Evolutionary conservation across 2,113 vertebrate species (phyloP).

Genomic region (Poeciliopsis occidentalis): DNA sequence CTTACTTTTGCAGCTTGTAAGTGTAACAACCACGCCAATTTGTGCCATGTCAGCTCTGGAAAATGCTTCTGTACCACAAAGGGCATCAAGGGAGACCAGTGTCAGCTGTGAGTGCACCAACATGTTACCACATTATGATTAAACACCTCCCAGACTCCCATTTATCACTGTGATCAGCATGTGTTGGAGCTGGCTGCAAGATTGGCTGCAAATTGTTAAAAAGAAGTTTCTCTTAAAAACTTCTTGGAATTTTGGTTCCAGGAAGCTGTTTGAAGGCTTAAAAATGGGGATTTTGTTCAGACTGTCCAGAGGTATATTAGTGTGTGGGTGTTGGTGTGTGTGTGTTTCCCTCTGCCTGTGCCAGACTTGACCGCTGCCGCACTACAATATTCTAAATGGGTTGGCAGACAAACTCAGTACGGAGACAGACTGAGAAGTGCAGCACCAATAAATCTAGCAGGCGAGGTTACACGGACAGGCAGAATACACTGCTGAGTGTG

Average conservation of each 20-base stretch:
- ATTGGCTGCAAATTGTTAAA: neutral
- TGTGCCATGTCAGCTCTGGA: constrained; percentile 87
- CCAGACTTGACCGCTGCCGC: constrained; percentile 32
- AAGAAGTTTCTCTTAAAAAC: neutral
- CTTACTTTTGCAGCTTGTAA: constrained; percentile 81
- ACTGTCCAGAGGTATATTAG: neutral
- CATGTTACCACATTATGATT: neutral
- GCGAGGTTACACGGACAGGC: constrained; percentile 7
- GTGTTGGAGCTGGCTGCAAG: neutral
- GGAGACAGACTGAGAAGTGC: constrained; percentile 48
- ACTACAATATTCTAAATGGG: constrained; percentile 57
- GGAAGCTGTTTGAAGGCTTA: neutral
- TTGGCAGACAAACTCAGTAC: constrained; percentile 23
- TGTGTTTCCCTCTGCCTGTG: constrained; percentile 14
- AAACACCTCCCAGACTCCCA: neutral
- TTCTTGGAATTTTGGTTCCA: neutral
- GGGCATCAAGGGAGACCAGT: constrained; percentile 91
- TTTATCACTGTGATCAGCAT: neutral
- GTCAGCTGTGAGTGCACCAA: constrained; percentile 86
- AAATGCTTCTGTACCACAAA: constrained; percentile 94
- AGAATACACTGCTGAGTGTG: neutral
- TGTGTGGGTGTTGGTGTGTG: neutral
- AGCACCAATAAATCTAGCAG: constrained; percentile 58
- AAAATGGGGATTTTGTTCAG: neutral
- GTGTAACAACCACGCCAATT: constrained; percentile 87